phyloP scores from a whole-genome alignment of 2,888 invertebrate genomes.

The Timema podura region DNA sequence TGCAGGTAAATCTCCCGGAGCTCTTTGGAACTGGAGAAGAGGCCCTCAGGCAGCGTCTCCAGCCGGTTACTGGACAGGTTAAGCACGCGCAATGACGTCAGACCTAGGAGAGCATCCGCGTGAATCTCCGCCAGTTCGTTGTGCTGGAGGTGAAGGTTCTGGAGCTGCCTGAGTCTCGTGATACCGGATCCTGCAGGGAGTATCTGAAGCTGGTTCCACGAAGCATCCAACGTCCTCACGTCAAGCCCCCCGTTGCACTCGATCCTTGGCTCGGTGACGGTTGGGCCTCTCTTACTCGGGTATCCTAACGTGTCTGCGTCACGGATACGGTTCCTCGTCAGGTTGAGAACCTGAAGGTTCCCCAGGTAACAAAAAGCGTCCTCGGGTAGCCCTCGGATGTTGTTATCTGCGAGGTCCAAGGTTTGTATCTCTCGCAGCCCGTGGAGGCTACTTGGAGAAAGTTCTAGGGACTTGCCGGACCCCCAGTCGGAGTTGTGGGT shows the following conservation, averaged over 20 bases:
- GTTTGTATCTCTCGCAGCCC: conserved; percentile 74
- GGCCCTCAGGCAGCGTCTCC: conserved; percentile 71
- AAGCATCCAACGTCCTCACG: conserved; percentile 72
- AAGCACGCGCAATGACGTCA: conserved; percentile 72
- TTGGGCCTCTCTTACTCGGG: conserved; percentile 37
- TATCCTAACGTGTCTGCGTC: conserved; percentile 75
- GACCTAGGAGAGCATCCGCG: conserved; percentile 71
- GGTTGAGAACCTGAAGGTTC: conserved; percentile 76
- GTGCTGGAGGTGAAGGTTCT: conserved; percentile 74
- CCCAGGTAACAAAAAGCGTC: conserved; percentile 74
- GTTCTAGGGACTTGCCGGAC: conserved; percentile 63
- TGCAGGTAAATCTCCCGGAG: conserved; percentile 78
- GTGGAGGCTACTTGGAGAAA: conserved; percentile 66
- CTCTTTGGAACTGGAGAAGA: conserved; percentile 78
- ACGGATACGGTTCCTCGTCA: conserved; percentile 78
- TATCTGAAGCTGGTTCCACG: conserved; percentile 71
- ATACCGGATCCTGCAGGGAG: conserved; percentile 72
- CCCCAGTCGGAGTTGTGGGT: conserved; percentile 79
- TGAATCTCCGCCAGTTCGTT: conserved; percentile 79
- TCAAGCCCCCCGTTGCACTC: conserved; percentile 62
- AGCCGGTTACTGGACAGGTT: conserved; percentile 85
- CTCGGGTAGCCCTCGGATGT: conserved; percentile 74
- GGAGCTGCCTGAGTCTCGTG: conserved; percentile 69
- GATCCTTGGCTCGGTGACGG: conserved; percentile 33
- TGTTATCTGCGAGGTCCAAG: conserved; percentile 78